Base-by-base conservation (phyloP, 2,888 invertebrate genomes). In the Drosophila trichaetosa region DNA sequence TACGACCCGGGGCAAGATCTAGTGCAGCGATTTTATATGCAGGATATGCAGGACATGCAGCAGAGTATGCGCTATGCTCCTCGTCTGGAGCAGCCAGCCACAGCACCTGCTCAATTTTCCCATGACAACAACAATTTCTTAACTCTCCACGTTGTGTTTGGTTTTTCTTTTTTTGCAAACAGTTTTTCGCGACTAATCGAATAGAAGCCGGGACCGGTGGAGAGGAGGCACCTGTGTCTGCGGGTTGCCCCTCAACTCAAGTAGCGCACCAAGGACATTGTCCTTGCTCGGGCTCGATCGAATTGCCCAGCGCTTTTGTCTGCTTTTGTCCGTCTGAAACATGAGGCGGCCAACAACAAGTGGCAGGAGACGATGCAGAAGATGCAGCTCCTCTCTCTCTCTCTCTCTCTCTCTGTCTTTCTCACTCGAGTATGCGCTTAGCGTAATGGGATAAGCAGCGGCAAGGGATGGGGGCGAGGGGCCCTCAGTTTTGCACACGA, bases 101-200 rank as follows among this genome's bases (percentile, higher is more conserved):
- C 46, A 69, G 73, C 91, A 91, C 91, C 91, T 91, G 91, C 89
- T 75, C 70, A 53, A 76, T 80, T 86, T 91, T 91, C 91, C 90
- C 91, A 91, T 88, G 88, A 80, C 76, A 76, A 76, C 66, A 60
- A 56, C 52, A 42, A 48, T 38, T 69, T 65, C 13, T 40, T 24
- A 49, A 18, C 18, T 33, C 21, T 60, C 38, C 62, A 10, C 7
- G 13, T 2, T 21, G 42, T 46, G 42, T 42, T n/a, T 42, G n/a
- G 13, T 21, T 46, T 46, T 40, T 27, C 18, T 48, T 53, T 65
- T 60, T 63, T 69, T 63, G 61, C 68, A 13, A 63, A 40, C 48
- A 6, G 42, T 58, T 79, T 54, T 42, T 36, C 42, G 38, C 60
- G 63, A 77, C 75, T 78, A 78, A 76, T 77, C 65, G 57, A 78